Evolutionary conservation across 92 coral and sea anemone species (phyloP).

Genomic region (Umimayanthus chanpuru): DNA sequence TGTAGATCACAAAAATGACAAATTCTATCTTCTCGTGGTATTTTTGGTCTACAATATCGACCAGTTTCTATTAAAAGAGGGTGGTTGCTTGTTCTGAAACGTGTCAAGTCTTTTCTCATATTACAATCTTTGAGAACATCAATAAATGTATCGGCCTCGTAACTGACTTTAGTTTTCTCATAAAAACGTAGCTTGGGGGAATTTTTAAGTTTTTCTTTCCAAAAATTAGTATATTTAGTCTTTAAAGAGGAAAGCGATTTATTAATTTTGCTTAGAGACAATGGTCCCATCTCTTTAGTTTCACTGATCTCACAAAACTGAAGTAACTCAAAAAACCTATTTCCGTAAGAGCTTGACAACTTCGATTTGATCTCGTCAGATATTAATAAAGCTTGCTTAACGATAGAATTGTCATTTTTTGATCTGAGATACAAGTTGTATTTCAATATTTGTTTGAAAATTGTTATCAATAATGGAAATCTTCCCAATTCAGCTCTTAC

Average conservation of each 20-base stretch:
- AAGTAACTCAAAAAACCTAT: constrained; percentile 34
- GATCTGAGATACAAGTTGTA: constrained; percentile 27
- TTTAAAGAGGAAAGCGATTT: constrained; percentile 39
- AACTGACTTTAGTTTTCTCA: constrained; percentile 17
- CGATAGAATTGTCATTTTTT: constrained; percentile 37
- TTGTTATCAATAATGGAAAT: constrained; percentile 19
- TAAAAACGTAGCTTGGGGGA: constrained; percentile 20
- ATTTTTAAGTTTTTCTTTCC: constrained; percentile 13
- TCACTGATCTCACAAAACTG: constrained; percentile 39
- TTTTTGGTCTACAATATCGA: constrained; percentile 6
- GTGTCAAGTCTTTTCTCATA: constrained; percentile 3
- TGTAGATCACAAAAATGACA: constrained; percentile 5
- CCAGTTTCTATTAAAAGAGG: constrained; percentile 8
- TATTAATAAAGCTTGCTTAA: constrained; percentile 45
- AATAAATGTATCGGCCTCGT: constrained; percentile 17
- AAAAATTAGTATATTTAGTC: constrained; percentile 27
- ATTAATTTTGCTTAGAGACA: constrained; percentile 29
- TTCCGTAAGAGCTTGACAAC: constrained; percentile 39
- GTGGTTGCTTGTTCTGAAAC: constrained; percentile 24
- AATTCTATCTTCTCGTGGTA: constrained; percentile 23
- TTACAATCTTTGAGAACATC: constrained; percentile 33
- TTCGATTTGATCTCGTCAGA: constrained; percentile 43
- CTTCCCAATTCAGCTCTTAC: constrained; percentile 27
- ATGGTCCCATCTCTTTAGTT: constrained; percentile 12
- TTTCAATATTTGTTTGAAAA: constrained; percentile 22